A percentile compares a stretch with the other conserved stretches of the same genome.
Evolutionary conservation across 2,888 invertebrate species (phyloP).

Genomic region (Nipponacmea schrenckii): DNA sequence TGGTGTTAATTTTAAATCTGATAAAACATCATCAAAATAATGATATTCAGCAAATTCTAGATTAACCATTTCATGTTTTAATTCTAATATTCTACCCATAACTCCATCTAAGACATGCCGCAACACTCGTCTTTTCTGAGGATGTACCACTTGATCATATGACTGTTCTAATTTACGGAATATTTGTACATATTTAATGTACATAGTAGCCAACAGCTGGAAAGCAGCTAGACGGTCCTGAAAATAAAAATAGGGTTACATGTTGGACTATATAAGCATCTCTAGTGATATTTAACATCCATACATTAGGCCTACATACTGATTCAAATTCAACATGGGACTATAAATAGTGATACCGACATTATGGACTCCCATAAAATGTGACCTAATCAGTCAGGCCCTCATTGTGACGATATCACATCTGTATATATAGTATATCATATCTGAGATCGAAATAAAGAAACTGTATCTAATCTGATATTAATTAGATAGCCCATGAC

Average conservation of each 20-base stretch:
- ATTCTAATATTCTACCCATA: slow-evolving; percentile 85
- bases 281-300: no score
- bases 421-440: no score
- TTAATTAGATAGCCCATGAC: no score
- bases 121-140: slow-evolving; percentile 88
- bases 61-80: slow-evolving; percentile 87
- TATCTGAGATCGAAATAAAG: no score
- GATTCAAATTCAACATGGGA: no score
- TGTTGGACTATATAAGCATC: no score
- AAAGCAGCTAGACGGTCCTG: slow-evolving; percentile 67
- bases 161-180: slow-evolving; percentile 81
- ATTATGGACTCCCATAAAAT: no score
- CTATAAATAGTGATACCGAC: no score
- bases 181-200: slow-evolving; percentile 83
- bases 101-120: slow-evolving; percentile 71
- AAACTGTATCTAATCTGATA: no score
- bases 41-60: slow-evolving; percentile 86
- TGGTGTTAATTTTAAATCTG: slow-evolving; percentile 81
- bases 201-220: slow-evolving; percentile 72
- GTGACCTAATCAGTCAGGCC: no score
- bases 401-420: no score
- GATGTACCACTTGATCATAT: slow-evolving; percentile 91
- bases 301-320: no score
- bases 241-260: slow-evolving; percentile 16
- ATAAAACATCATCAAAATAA: slow-evolving; percentile 84